Base-by-base conservation (phyloP, 2,113 vertebrate genomes). In the Microcebus griseorufus region DNA sequence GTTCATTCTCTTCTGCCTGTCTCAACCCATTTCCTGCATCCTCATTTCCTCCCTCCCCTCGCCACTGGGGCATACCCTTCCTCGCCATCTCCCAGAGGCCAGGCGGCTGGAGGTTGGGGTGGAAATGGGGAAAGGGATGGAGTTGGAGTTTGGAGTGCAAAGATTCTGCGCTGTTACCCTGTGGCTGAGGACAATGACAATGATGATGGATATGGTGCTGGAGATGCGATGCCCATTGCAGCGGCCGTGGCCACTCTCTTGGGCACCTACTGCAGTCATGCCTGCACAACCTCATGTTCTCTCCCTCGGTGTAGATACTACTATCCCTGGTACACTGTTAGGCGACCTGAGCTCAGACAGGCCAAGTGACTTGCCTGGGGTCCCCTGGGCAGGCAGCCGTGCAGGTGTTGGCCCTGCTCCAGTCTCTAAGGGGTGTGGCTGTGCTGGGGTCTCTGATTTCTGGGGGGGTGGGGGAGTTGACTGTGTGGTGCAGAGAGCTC, bases 221-320 rank as follows among this genome's bases (percentile, higher is more conserved):
- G 62, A 1, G 62, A 0, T 16, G 0, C 17, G 51, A 14, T 4
- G 5, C 8, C 32, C 2, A 0, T 0, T 27, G n/a, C 6, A 1
- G 14, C 1, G 2, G 58, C 17, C 16, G 27, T 29, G 5, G 37
- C 34, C 29, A 7, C 53, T 42, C 53, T 64, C 42, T 14, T 34
- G 37, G 58, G 78, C 70, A 42, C 62, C 67, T 17, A 3, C 67
- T 93, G 20, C 51, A 23, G n/a, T 34, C 13, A 1, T 37, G 10
- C 37, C 45, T 29, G 55, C 48, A 39, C 9, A 1, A n/a, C 65
- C 62, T 88, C n/a, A 18, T 16, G 25, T 51, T 65, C 12, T 60
- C 51, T 89, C 25, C 20, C 72, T 60, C 13, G 65, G 29, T n/a
- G 20, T 4, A 2, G 20, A n/a, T 42, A 6, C 42, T 65, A 9